These are phyloP conservation scores for Crocidura indochinensis DNA, from an alignment of 2,797 vertebrate species.

Conservation along the genomic window DNA sequence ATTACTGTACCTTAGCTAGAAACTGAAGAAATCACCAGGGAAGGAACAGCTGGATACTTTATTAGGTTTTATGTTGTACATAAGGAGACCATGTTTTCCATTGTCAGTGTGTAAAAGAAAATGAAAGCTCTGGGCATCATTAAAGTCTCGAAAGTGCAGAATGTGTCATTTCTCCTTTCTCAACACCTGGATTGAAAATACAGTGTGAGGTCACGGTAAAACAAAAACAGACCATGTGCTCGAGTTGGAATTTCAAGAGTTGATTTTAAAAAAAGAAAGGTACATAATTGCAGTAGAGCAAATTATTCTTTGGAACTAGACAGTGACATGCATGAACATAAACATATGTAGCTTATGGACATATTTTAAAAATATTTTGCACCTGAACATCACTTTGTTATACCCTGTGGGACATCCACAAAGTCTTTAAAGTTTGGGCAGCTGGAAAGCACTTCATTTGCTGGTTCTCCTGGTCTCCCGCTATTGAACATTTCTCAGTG, in stretches of 20 bases:
- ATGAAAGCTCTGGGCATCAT: constrained; percentile 92
- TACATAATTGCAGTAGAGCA: background rate
- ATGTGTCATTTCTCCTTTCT: constrained; percentile 88
- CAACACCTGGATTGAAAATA: constrained; percentile 89
- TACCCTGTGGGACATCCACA: background rate
- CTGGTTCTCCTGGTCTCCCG: background rate
- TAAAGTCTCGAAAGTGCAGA: constrained; percentile 88
- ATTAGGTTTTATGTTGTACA: constrained; percentile 92
- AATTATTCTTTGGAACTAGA: constrained; percentile 50
- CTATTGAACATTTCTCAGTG: background rate
- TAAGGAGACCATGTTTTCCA: constrained; percentile 91
- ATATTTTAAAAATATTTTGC: background rate
- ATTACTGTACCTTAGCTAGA: constrained; percentile 82
- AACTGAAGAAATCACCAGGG: constrained; percentile 87
- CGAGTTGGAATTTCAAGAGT: constrained; percentile 66
- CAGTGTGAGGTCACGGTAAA: constrained; percentile 87
- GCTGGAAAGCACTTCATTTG: background rate
- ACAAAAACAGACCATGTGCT: constrained; percentile 84
- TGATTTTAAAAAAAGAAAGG: constrained; percentile 63
- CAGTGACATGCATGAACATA: background rate
- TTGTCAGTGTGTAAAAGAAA: constrained; percentile 90
- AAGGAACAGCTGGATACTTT: constrained; percentile 91
- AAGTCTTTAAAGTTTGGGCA: background rate
- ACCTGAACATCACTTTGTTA: background rate
- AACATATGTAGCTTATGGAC: background rate